Conservation (phyloP, 2,888 invertebrate species). For the Mantis religiosa region DNA sequence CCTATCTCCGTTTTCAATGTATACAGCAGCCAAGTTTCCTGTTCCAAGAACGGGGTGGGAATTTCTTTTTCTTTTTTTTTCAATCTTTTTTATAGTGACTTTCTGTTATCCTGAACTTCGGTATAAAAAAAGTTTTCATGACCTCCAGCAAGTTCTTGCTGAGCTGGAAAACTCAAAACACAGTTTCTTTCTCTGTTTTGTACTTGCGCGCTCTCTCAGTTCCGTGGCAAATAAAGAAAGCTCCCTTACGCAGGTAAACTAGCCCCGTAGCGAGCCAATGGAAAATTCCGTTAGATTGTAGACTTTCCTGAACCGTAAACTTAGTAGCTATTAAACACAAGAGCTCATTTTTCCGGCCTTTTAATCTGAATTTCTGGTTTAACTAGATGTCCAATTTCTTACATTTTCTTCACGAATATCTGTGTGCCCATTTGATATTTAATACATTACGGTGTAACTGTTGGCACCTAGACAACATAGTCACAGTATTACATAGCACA, state of each 20-base stretch:
- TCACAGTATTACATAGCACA: too few relatives aligned
- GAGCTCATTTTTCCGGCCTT: too few relatives aligned
- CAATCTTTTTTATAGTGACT: not conserved
- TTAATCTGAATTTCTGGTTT: too few relatives aligned
- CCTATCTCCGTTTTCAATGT: not conserved
- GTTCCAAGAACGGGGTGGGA: not conserved
- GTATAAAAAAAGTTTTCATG: not conserved
- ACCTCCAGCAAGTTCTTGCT: not conserved
- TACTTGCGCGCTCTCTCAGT: not conserved
- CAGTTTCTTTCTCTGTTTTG: not conserved
- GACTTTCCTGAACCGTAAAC: too few relatives aligned
- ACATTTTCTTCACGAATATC: too few relatives aligned
- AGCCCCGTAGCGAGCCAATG: not conserved
- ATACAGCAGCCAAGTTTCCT: not conserved
- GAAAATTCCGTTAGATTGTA: not conserved
- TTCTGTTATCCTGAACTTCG: not conserved
- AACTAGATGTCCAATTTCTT: too few relatives aligned
- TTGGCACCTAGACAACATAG: too few relatives aligned
- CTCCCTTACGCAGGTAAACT: too few relatives aligned
- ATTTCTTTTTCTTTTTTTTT: not conserved
- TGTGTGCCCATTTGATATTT: too few relatives aligned
- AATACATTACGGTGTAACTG: too few relatives aligned
- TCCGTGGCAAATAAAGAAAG: not conserved
- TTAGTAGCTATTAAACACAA: too few relatives aligned
- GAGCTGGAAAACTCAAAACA: not conserved